Percentiles rank a stretch among this genome's conserved stretches.
Conservation (phyloP, 2,888 invertebrate species). For the Phymatocera aterrima region DNA sequence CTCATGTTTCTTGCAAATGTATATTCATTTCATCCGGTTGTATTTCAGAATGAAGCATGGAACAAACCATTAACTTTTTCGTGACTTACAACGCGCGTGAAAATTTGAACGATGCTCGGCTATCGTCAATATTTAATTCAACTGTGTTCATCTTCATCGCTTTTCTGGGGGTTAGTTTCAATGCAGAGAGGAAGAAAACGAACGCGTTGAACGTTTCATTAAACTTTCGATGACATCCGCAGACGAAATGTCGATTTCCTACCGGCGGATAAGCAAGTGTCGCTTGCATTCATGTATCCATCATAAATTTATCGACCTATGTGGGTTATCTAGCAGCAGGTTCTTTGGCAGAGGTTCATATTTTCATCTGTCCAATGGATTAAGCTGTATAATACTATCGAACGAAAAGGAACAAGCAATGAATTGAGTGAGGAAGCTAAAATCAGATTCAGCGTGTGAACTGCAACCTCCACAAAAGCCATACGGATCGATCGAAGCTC, state of each 20-base stretch:
- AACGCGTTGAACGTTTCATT: constrained; percentile 5
- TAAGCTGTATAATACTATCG: neutral
- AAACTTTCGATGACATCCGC: constrained; percentile 19
- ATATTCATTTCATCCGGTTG: neutral
- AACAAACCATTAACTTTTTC: neutral
- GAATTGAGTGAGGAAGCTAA: neutral
- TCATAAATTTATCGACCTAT: neutral
- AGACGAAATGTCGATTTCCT: constrained; percentile 23
- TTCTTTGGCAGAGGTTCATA: neutral
- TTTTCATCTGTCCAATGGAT: neutral
- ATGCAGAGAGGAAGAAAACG: neutral
- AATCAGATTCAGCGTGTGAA: neutral
- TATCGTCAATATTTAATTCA: neutral
- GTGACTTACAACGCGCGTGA: neutral
- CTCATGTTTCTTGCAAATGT: neutral
- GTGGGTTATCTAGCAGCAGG: neutral
- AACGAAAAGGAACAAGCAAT: neutral
- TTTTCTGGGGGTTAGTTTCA: neutral
- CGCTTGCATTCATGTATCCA: neutral
- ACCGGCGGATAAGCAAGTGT: constrained; percentile 30
- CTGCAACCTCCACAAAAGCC: neutral
- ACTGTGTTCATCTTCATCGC: neutral
- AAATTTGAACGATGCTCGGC: neutral
- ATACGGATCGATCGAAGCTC: neutral
- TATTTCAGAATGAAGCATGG: neutral